phyloP scores from a whole-genome alignment of 2,888 invertebrate species.

The Orchesella flavescens region DNA sequence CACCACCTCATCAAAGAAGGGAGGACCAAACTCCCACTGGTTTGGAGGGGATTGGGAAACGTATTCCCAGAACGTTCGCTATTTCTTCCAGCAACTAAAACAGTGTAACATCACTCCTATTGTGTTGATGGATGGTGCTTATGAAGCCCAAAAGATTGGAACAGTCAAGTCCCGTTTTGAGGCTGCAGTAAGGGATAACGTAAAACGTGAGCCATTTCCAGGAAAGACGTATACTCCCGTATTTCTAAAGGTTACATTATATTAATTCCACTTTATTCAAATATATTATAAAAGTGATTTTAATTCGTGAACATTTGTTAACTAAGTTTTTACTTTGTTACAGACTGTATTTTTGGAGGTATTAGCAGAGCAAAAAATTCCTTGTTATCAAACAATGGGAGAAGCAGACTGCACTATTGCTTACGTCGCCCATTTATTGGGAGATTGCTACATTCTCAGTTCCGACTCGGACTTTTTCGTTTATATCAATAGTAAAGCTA shows the following conservation, averaged over 20 bases:
- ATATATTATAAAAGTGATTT: neutral
- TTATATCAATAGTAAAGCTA: conserved; percentile 83
- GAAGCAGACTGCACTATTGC: conserved; percentile 94
- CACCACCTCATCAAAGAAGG: conserved; percentile 54
- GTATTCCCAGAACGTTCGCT: conserved; percentile 79
- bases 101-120: conserved; percentile 83
- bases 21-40: conserved; percentile 68
- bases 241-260: conserved; percentile 65
- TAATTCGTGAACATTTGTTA: neutral
- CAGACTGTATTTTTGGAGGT: conserved; percentile 85
- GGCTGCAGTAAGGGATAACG: conserved; percentile 60
- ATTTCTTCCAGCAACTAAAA: conserved; percentile 82
- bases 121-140: conserved; percentile 87
- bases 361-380: conserved; percentile 80
- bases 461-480: conserved; percentile 96
- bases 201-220: conserved; percentile 17
- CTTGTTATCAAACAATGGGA: conserved; percentile 84
- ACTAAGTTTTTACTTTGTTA: conserved; percentile 75
- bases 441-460: conserved; percentile 88
- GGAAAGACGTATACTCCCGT: conserved; percentile 62
- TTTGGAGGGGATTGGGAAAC: conserved; percentile 92
- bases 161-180: conserved; percentile 76
- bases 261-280: too few relatives aligned
- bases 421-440: conserved; percentile 82
- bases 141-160: conserved; percentile 82